These are phyloP conservation scores for Heptranchias perlo DNA, from an alignment of 2,113 vertebrate genomes.

Conservation along the genomic window DNA sequence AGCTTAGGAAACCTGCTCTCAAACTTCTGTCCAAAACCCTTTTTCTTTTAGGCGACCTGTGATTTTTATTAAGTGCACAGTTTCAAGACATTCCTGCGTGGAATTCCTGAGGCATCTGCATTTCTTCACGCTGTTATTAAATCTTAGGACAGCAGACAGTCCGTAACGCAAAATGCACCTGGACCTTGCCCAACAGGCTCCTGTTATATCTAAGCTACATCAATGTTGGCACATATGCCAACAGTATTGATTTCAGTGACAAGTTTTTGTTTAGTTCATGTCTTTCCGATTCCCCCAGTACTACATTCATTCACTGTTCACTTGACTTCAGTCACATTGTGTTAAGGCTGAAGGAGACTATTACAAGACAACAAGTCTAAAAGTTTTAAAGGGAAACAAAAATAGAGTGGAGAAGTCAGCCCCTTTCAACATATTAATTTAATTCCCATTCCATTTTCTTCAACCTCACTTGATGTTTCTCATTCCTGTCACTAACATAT, in stretches of 20 bases:
- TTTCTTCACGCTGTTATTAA: neutral
- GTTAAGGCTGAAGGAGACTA: neutral
- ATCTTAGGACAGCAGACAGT: neutral
- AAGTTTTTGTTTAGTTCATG: neutral
- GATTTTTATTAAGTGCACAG: neutral
- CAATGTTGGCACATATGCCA: neutral
- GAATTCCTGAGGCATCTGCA: neutral
- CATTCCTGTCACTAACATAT: neutral
- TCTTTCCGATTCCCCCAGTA: conserved; percentile 2
- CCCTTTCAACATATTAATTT: neutral
- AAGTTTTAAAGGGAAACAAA: neutral
- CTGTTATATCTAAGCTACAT: neutral
- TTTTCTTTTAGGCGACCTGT: neutral
- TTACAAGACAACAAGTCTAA: neutral
- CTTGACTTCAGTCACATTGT: conserved; percentile 5
- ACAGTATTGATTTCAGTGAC: conserved; percentile 32
- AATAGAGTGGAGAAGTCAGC: neutral
- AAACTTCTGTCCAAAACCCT: neutral
- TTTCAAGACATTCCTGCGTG: neutral
- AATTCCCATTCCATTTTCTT: neutral
- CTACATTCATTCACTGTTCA: conserved; percentile 19
- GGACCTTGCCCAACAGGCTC: neutral
- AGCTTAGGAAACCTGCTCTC: neutral
- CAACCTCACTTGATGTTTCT: neutral
- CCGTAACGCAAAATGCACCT: neutral